These are phyloP conservation scores for Bucco capensis DNA, from an alignment of 2,113 vertebrate species.

Conservation along the genomic window DNA sequence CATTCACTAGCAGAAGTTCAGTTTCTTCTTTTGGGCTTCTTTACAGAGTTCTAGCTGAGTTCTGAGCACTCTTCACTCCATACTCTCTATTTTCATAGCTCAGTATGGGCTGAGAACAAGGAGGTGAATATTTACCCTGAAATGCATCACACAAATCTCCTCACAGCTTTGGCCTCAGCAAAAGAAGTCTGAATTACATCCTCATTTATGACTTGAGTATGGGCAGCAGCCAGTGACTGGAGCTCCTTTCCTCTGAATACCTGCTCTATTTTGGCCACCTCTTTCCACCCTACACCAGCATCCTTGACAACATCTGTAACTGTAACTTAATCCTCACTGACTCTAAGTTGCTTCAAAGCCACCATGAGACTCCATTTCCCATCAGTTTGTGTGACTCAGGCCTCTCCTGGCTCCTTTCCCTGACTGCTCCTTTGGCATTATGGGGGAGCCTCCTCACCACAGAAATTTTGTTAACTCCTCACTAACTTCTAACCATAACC, in stretches of 20 bases:
- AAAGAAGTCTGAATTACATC: not conserved
- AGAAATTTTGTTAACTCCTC: not conserved
- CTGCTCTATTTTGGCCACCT: not conserved
- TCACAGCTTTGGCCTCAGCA: not conserved
- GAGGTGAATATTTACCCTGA: not conserved
- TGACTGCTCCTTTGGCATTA: not conserved
- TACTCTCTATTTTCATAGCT: not conserved
- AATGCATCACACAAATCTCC: not conserved
- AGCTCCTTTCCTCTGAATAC: not conserved
- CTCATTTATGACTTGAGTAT: not conserved
- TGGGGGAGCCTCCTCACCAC: not conserved
- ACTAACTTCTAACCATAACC: not conserved
- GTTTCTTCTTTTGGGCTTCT: not conserved
- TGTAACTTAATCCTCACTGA: not conserved
- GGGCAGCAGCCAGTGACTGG: not conserved
- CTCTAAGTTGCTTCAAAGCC: not conserved
- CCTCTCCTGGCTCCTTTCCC: not conserved
- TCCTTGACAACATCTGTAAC: not conserved
- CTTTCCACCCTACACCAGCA: not conserved
- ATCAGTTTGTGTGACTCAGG: not conserved
- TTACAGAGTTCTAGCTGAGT: not conserved
- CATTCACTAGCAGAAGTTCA: not conserved
- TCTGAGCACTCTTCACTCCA: not conserved
- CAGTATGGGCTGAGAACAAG: not conserved
- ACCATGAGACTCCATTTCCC: not conserved